A percentile compares a stretch with the other conserved stretches of the same genome.
phyloP scores from a whole-genome alignment of 2,113 vertebrate genomes.

The Aramus guarauna region DNA sequence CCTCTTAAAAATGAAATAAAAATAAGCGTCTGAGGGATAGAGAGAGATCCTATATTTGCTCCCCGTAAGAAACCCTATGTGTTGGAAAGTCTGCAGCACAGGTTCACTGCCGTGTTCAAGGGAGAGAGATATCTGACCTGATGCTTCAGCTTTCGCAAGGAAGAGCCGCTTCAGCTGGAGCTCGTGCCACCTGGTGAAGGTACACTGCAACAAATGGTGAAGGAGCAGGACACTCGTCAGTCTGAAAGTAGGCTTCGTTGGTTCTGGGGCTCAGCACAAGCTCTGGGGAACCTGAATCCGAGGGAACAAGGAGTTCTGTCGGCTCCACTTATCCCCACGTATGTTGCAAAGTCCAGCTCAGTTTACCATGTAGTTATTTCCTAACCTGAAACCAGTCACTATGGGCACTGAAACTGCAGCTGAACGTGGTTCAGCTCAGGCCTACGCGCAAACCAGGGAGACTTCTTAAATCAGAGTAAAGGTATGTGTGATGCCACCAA shows the following conservation, averaged over 20 bases:
- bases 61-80: not conserved
- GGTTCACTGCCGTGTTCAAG: not conserved
- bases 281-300: not conserved
- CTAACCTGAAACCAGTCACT: not conserved
- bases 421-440: not conserved
- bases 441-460: not conserved
- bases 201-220: not conserved
- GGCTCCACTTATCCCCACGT: not conserved
- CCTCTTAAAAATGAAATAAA: not conserved
- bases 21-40: not conserved
- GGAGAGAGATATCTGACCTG: not conserved
- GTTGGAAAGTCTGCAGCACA: not conserved
- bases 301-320: not conserved
- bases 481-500: not conserved
- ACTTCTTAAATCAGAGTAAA: not conserved
- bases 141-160: not conserved
- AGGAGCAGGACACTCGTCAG: not conserved
- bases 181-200: not conserved
- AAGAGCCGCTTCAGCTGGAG: not conserved
- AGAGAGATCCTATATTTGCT: not conserved
- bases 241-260: accelerated
- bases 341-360: not conserved
- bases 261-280: not conserved
- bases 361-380: not conserved
- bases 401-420: not conserved